phyloP scores from a whole-genome alignment of 2,797 vertebrate species.

The Pristis pectinata region DNA sequence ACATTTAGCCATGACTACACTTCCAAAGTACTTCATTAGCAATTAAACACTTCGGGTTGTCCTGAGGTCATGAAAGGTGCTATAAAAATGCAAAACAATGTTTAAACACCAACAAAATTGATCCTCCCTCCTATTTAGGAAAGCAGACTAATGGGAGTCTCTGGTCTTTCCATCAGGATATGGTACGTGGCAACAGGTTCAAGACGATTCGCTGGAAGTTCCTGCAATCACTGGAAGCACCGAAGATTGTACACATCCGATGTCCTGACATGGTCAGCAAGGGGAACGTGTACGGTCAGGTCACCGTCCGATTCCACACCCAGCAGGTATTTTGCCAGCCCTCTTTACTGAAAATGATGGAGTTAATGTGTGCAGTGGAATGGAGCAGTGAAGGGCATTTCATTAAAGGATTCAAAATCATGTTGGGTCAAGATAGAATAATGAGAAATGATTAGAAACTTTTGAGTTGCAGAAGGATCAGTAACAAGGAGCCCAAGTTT shows the following conservation, averaged over 20 bases:
- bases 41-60: no score
- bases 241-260: slow-evolving; percentile 74
- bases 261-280: slow-evolving; percentile 68
- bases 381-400: not conserved
- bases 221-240: slow-evolving; percentile 75
- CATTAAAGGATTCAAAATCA: not conserved
- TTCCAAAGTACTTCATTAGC: no score
- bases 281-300: slow-evolving; percentile 79
- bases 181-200: slow-evolving; percentile 81
- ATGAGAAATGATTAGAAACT: not conserved
- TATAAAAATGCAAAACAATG: no score
- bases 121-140: not conserved
- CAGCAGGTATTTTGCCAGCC: slow-evolving; percentile 63
- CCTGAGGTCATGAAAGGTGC: no score
- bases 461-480: no score
- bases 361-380: no score
- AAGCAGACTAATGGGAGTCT: not conserved
- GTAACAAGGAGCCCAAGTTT: no score
- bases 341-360: not conserved
- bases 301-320: slow-evolving; percentile 85
- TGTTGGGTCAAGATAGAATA: not conserved
- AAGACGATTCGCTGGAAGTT: slow-evolving; percentile 81
- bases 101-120: no score
- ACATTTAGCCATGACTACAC: not conserved
- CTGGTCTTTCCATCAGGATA: slow-evolving; percentile 61